phyloP scores from a whole-genome alignment of 1,140 invertebrate genomes.

The Drosophila suzukii region DNA sequence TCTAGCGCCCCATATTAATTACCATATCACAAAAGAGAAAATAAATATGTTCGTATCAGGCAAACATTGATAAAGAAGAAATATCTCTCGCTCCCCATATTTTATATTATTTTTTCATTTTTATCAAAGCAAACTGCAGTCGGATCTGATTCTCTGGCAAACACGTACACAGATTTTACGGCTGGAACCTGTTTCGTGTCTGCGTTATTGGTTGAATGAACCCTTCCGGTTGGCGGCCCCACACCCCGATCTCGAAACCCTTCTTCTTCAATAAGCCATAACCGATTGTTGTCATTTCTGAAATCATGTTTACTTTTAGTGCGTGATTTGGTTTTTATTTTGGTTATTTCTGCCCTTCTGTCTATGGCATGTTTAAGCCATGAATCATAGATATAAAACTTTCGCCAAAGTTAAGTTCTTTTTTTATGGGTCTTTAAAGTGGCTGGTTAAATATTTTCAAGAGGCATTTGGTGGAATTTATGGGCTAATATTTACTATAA shows the following conservation, averaged over 20 bases:
- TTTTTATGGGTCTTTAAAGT: conserved; percentile 26
- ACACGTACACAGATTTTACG: conserved; percentile 59
- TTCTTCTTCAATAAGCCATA: not conserved
- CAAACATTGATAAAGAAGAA: conserved; percentile 47
- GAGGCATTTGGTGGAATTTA: not conserved
- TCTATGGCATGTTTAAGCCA: conserved; percentile 11
- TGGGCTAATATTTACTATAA: not conserved
- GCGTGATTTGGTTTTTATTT: conserved; percentile 64
- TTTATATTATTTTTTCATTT: conserved; percentile 37
- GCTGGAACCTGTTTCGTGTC: conserved; percentile 64
- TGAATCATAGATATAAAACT: conserved; percentile 18
- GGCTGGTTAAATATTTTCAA: not conserved
- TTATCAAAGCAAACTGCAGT: conserved; percentile 60
- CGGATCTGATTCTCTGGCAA: conserved; percentile 40
- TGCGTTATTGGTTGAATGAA: conserved; percentile 76
- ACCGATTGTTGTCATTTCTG: conserved; percentile 58
- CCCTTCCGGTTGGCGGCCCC: conserved; percentile 53
- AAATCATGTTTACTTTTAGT: conserved; percentile 59
- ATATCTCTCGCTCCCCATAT: conserved; percentile 9
- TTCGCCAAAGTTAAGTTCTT: not conserved
- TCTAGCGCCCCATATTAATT: conserved; percentile 20
- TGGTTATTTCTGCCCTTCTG: not conserved
- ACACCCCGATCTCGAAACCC: not conserved
- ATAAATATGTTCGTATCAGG: conserved; percentile 47
- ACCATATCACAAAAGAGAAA: conserved; percentile 25